phyloP scores from a whole-genome alignment of 1,140 invertebrate genomes.

The Drosophila repleta region DNA sequence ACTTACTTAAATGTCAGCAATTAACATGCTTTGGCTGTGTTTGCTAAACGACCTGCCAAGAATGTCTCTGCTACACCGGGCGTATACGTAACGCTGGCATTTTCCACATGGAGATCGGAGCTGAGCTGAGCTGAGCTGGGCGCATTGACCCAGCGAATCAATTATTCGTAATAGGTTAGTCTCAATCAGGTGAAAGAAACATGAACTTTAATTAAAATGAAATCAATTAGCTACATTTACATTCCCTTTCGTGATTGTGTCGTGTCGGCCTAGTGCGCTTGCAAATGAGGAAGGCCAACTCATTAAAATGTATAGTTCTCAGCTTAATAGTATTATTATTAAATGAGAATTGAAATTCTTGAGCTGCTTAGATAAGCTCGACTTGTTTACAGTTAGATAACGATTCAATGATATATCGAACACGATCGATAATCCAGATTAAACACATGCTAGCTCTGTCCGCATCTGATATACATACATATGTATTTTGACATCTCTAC shows the following conservation, averaged over 20 bases:
- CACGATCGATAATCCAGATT: slow-evolving; percentile 5
- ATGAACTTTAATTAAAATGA: no score
- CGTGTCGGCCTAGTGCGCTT: neutral
- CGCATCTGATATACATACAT: neutral
- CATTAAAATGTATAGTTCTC: neutral
- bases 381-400: neutral
- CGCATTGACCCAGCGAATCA: slow-evolving; percentile 11
- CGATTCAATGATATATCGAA: slow-evolving; percentile 8
- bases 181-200: neutral
- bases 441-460: neutral
- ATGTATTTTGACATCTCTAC: slow-evolving; percentile 11
- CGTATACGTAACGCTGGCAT: slow-evolving; percentile 19
- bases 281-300: neutral
- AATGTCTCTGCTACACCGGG: neutral
- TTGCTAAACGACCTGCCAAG: neutral
- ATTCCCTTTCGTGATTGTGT: neutral
- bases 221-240: neutral
- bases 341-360: slow-evolving; percentile 1
- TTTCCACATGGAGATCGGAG: neutral
- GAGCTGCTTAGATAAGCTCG: neutral
- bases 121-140: neutral
- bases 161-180: neutral
- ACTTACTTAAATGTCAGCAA: neutral
- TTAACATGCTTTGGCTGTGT: slow-evolving; percentile 4
- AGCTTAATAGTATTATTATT: neutral